These are phyloP conservation scores for Tachina fera DNA, from an alignment of 2,888 invertebrate species.

Conservation along the genomic window DNA sequence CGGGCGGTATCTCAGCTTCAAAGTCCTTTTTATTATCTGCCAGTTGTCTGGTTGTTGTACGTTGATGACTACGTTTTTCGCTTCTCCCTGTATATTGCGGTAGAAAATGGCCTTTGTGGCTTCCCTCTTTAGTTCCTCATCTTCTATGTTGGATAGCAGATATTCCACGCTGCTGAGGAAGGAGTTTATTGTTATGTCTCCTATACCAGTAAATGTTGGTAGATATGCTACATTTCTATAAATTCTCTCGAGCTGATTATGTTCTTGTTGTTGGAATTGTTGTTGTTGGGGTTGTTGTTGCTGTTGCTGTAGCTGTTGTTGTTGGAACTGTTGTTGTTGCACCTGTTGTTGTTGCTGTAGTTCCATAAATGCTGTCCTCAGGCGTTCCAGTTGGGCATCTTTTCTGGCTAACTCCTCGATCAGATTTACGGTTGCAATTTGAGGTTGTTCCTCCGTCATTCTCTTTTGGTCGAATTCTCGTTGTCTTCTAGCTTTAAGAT, in stretches of 20 bases:
- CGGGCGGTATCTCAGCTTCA: conserved; percentile 55
- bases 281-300: background rate
- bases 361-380: background rate
- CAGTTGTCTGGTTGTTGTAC: conserved; percentile 33
- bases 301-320: too few relatives aligned
- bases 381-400: background rate
- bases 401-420: background rate
- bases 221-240: conserved; percentile 3
- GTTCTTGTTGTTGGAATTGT: too few relatives aligned
- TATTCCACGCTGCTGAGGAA: conserved; percentile 11
- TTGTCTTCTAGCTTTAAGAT: background rate
- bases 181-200: conserved; percentile 20
- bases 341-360: background rate
- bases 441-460: background rate
- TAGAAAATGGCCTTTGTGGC: conserved; percentile 12
- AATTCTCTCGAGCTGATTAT: conserved; percentile 1
- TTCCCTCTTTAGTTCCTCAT: too few relatives aligned
- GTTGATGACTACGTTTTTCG: conserved; percentile 12
- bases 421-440: background rate
- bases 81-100: background rate
- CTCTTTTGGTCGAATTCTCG: background rate
- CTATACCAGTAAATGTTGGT: conserved; percentile 4
- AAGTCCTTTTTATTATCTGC: conserved; percentile 29
- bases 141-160: background rate
- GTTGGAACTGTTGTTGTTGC: too few relatives aligned